Percentiles rank a stretch among this genome's conserved stretches.
Conservation (phyloP, 1,140 invertebrate genomes). For the Pararge aegeria region DNA sequence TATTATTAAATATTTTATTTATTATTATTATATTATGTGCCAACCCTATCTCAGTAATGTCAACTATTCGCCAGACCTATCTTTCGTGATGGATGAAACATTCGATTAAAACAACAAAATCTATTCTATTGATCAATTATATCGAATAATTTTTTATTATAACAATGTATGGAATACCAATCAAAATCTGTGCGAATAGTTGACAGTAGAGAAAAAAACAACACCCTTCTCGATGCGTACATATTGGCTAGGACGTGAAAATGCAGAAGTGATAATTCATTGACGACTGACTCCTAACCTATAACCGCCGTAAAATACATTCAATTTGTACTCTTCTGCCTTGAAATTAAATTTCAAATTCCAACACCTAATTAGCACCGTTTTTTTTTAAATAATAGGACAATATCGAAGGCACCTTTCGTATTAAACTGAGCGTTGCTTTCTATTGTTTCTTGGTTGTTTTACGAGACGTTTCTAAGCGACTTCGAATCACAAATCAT, state of each 20-base stretch:
- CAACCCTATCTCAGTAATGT: constrained; percentile 11
- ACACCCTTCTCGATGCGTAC: constrained; percentile 39
- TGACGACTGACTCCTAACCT: neutral
- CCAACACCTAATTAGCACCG: constrained; percentile 22
- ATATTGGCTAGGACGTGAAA: constrained; percentile 44
- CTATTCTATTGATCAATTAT: no score
- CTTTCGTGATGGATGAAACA: no score
- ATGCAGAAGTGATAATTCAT: neutral
- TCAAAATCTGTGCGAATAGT: constrained; percentile 5
- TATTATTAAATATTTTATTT: constrained; percentile 36
- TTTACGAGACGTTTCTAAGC: neutral
- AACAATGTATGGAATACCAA: no score
- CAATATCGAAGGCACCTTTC: constrained; percentile 16
- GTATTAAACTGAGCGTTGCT: neutral
- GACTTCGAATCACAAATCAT: neutral
- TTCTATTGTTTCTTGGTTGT: neutral
- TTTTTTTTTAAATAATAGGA: constrained; percentile 3
- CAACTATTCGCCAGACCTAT: constrained; percentile 3
- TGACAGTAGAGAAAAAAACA: neutral
- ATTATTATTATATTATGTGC: constrained; percentile 41
- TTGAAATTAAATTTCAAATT: constrained; percentile 34
- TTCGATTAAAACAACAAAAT: no score
- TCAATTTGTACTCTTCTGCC: constrained; percentile 22
- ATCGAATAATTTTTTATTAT: no score
- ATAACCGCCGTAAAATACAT: constrained; percentile 1